A percentile compares a stretch with the other conserved stretches of the same genome.
Evolutionary conservation across 2,888 invertebrate genomes (phyloP).

Genomic region (Acleris cristana): DNA sequence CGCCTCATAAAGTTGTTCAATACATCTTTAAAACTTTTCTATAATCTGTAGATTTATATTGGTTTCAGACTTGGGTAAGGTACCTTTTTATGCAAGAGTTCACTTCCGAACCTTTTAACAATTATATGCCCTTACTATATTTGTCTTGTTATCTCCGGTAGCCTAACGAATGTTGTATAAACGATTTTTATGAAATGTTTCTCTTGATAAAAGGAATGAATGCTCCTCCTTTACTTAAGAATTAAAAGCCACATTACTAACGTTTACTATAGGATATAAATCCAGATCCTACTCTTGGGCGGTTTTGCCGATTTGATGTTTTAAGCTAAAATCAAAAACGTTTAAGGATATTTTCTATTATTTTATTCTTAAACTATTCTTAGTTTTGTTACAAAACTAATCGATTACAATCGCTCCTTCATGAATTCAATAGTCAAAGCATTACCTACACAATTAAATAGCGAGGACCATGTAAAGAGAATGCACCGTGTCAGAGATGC

Average conservation of each 20-base stretch:
- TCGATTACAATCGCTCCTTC: background rate
- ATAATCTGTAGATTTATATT: slow-evolving; percentile 13
- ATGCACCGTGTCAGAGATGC: slow-evolving; percentile 8
- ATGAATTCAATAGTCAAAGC: too few species aligned
- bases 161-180: background rate
- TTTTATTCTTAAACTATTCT: too few species aligned
- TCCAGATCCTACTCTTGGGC: too few species aligned
- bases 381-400: too few species aligned
- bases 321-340: too few species aligned
- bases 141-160: background rate
- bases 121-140: background rate
- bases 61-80: slow-evolving; percentile 8
- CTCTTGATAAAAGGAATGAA: too few species aligned
- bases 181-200: background rate
- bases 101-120: too few species aligned
- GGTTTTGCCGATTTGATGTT: too few species aligned
- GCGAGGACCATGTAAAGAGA: background rate
- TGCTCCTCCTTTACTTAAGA: too few species aligned
- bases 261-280: too few species aligned
- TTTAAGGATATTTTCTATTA: too few species aligned
- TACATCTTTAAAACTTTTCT: slow-evolving; percentile 29
- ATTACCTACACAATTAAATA: background rate
- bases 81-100: slow-evolving; percentile 13
- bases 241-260: too few species aligned
- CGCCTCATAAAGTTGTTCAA: slow-evolving; percentile 21